Evolutionary conservation across 2,797 vertebrate species (phyloP).

Genomic region (Sebastes trivittatus): DNA sequence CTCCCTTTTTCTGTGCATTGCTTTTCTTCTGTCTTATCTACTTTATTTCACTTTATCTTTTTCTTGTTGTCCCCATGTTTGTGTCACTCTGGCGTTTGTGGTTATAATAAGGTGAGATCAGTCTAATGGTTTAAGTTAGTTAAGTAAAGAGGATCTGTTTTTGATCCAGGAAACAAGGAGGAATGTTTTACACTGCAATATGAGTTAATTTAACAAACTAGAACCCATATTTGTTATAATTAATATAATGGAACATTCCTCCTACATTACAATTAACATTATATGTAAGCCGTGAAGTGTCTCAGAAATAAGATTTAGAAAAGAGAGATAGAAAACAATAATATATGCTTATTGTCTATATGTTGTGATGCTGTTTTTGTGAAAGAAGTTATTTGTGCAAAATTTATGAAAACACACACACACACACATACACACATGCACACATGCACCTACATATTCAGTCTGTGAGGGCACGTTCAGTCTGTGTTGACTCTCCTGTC

Average conservation of each 20-base stretch:
- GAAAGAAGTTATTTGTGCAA: background rate
- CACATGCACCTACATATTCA: background rate
- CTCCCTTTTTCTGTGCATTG: constrained; percentile 2
- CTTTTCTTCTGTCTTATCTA: background rate
- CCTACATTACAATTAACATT: background rate
- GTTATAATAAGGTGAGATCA: background rate
- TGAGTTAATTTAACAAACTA: background rate
- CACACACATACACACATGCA: background rate
- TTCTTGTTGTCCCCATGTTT: background rate
- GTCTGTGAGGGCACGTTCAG: constrained; percentile 24
- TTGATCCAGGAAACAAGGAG: background rate
- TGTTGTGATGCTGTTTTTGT: background rate
- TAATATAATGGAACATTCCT: background rate
- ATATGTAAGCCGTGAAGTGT: background rate
- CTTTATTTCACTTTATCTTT: background rate
- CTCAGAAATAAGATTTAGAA: background rate
- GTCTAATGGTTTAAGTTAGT: background rate
- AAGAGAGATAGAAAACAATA: background rate
- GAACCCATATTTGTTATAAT: background rate
- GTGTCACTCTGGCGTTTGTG: background rate
- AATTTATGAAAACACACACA: background rate
- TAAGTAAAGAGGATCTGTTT: background rate
- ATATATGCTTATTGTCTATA: background rate
- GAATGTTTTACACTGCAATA: background rate
- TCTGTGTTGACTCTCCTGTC: constrained; percentile 52